These are phyloP conservation scores for Arothron firmamentum DNA, from an alignment of 2,113 vertebrate species.

Conservation along the genomic window DNA sequence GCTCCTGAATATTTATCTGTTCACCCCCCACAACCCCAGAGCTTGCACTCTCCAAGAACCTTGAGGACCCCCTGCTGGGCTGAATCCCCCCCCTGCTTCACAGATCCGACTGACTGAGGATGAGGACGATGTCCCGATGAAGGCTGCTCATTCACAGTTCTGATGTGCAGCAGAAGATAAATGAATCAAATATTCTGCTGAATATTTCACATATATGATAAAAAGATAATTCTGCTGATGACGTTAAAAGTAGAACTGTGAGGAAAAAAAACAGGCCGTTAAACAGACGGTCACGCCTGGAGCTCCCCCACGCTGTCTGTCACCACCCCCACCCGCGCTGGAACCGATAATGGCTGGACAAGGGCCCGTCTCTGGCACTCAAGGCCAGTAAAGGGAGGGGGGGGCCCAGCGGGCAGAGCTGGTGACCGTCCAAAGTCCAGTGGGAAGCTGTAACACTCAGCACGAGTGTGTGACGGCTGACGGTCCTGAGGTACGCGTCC, in stretches of 20 bases:
- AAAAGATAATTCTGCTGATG: not conserved
- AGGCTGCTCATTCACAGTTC: constrained; percentile 31
- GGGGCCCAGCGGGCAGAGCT: constrained; percentile 18
- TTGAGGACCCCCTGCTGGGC: constrained; percentile 9
- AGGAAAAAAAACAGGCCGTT: constrained; percentile 27
- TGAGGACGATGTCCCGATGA: too few species aligned
- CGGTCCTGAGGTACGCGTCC: too few species aligned
- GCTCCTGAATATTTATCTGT: constrained; percentile 71
- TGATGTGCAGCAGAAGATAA: not conserved
- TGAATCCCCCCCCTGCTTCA: constrained; percentile 5
- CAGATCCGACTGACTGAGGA: not conserved
- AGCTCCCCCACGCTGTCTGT: constrained; percentile 15
- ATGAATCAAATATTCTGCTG: too few species aligned
- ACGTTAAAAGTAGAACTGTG: constrained; percentile 7
- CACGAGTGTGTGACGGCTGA: too few species aligned
- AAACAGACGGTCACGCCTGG: constrained; percentile 31
- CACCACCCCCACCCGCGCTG: constrained; percentile 51
- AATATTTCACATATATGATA: not conserved
- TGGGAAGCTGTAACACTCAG: too few species aligned
- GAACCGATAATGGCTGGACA: constrained; percentile 68
- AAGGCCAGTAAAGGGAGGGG: constrained; percentile 30
- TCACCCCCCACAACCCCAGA: constrained; percentile 38
- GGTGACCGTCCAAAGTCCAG: constrained; percentile 33
- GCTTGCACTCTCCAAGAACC: constrained; percentile 31
- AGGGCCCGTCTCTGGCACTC: constrained; percentile 45